Evolutionary conservation across 2,888 invertebrate species (phyloP), one percentile per base, ranked within the genome.

Genomic region (Automeris io): DNA sequence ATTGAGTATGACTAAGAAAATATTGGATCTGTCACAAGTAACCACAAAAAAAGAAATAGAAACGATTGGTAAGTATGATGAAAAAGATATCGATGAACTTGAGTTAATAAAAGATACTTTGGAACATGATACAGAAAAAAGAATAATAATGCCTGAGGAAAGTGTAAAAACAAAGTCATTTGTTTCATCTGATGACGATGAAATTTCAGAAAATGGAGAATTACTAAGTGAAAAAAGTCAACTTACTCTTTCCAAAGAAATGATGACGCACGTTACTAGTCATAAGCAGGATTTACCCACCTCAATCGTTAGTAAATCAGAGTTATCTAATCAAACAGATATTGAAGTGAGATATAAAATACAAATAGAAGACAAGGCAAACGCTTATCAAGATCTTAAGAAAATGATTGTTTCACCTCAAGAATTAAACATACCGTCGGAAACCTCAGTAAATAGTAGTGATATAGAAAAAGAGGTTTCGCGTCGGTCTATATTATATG

Each of bases 381-480:
- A 4, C n/a, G n/a, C 7, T 5, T 16, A 16, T 1, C 29, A 29
- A 2, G 29, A 29, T 16, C 4, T 29, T 4, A 16, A 29, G 29
- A 29, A 29, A 29, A 29, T 13, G n/a, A n/a, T 8, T 29, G 16
- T n/a, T 29, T 16, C 8, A 16, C n/a, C 16, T 7, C 29, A 29
- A 16, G 29, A 29, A 29, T 12, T 37, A 11, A 53, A 57, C 18
- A 40, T 46, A 12, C 52, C 51, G 23, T 57, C 61, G 19, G 58
- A 66, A 34, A 63, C 61, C 22, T 61, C 66, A 2, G 40, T 63
- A 32, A 70, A 70, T 19, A 70, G 65, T 42, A 63, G 63, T 18
- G 51, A 63, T 11, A 49, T 52, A 33, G 71, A 73, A 33, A 54
- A 48, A 39, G 70, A 69, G 37, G 69, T 57, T 39, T 40, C 59